phyloP scores from a whole-genome alignment of 2,113 vertebrate genomes.

The Chlamydotis undulata region DNA sequence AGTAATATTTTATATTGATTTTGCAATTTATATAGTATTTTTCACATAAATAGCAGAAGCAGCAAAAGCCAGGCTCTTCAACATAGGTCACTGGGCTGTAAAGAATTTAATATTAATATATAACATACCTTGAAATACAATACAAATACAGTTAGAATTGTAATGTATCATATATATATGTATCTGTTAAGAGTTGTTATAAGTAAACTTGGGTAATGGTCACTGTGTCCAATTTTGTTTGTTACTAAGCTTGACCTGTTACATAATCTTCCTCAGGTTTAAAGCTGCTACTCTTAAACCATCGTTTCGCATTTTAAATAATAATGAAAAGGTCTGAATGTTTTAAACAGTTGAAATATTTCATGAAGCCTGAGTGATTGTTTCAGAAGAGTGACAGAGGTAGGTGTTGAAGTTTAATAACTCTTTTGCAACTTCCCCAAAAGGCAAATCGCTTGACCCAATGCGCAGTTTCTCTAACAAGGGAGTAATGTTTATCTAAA shows the following conservation, averaged over 20 bases:
- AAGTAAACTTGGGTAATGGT: neutral
- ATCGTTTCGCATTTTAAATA: neutral
- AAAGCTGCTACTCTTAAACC: neutral
- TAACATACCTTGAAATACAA: neutral
- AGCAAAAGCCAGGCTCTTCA: neutral
- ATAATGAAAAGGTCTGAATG: neutral
- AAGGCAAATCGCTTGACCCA: neutral
- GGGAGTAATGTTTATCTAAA: neutral
- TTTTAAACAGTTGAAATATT: slow-evolving; percentile 53
- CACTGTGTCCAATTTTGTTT: neutral
- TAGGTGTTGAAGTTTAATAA: neutral
- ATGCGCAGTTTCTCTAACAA: neutral
- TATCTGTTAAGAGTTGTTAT: neutral
- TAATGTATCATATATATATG: neutral
- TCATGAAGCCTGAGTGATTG: neutral
- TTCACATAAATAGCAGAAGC: neutral
- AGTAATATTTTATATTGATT: neutral
- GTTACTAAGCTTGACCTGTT: neutral
- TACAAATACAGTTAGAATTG: neutral
- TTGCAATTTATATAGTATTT: neutral
- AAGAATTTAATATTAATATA: neutral
- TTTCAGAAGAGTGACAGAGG: neutral
- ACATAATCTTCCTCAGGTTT: neutral
- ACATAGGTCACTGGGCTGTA: neutral
- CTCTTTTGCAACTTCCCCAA: neutral